Evolutionary conservation across 1,140 invertebrate species (phyloP).

Genomic region (Drosophila quadrilineata): DNA sequence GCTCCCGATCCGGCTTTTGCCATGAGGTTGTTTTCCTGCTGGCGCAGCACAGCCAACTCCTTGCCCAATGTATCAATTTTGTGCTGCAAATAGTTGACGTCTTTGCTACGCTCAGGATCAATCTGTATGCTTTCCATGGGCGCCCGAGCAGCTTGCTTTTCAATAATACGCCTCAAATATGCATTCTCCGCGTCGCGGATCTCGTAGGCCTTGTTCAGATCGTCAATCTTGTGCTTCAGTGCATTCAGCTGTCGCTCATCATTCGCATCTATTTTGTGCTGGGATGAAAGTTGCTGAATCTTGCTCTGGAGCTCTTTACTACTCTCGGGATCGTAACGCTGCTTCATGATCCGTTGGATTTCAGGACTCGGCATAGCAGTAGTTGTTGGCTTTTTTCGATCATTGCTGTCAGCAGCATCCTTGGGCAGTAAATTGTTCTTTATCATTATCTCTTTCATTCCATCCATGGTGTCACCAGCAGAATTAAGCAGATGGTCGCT

Average conservation of each 20-base stretch:
- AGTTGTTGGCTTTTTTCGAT: slow-evolving; percentile 46
- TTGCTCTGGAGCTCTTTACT: slow-evolving; percentile 47
- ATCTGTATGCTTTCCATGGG: slow-evolving; percentile 43
- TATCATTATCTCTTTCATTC: slow-evolving; percentile 45
- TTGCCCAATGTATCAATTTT: slow-evolving; percentile 59
- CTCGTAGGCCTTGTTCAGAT: slow-evolving; percentile 65
- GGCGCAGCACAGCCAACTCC: slow-evolving; percentile 54
- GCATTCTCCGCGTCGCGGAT: slow-evolving; percentile 63
- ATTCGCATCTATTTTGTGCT: slow-evolving; percentile 49
- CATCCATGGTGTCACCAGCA: slow-evolving; percentile 48
- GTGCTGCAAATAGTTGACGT: slow-evolving; percentile 59
- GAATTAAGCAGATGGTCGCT: slow-evolving; percentile 61
- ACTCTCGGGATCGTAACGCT: slow-evolving; percentile 57
- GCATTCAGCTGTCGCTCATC: slow-evolving; percentile 54
- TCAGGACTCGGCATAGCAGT: too few relatives aligned
- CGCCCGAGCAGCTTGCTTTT: slow-evolving; percentile 54
- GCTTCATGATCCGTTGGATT: slow-evolving; percentile 61
- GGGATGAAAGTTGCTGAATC: slow-evolving; percentile 49
- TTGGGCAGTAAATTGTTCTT: slow-evolving; percentile 56
- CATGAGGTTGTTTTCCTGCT: slow-evolving; percentile 52
- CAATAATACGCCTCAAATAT: slow-evolving; percentile 60
- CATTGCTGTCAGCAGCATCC: slow-evolving; percentile 34
- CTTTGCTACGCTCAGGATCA: slow-evolving; percentile 59
- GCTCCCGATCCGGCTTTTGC: not conserved
- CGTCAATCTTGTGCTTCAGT: slow-evolving; percentile 53